Evolutionary conservation across 2,113 vertebrate genomes (phyloP).

Genomic region (Canis aureus): DNA sequence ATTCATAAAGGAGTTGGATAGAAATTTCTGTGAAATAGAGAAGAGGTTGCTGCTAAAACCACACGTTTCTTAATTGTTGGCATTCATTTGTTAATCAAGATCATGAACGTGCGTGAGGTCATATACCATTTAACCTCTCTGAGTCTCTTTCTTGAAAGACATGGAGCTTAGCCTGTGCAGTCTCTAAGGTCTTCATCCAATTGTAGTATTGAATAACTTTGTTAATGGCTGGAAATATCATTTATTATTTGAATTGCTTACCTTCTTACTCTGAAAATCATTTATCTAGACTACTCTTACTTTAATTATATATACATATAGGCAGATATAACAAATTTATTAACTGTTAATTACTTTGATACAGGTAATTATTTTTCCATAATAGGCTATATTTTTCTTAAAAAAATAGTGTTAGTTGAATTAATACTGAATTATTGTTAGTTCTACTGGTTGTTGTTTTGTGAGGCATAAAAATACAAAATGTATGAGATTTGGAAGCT

Average conservation of each 20-base stretch:
- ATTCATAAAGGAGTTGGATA: neutral
- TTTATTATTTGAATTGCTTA: neutral
- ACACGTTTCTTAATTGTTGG: neutral
- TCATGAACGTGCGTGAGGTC: neutral
- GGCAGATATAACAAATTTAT: neutral
- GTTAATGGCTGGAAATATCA: neutral
- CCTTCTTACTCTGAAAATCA: constrained; percentile 27
- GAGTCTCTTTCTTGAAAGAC: neutral
- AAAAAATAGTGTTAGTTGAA: neutral
- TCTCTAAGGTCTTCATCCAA: neutral
- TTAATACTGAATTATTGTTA: neutral
- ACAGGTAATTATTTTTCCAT: neutral
- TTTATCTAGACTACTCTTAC: neutral
- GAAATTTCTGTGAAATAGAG: neutral
- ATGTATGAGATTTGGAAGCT: neutral
- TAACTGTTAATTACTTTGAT: neutral
- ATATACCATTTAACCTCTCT: neutral
- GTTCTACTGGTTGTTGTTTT: neutral
- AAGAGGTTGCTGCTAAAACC: neutral
- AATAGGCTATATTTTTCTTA: neutral
- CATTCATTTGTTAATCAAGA: neutral
- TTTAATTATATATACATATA: neutral
- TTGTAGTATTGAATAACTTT: neutral
- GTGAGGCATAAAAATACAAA: neutral
- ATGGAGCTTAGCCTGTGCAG: neutral